A percentile compares a stretch with the other conserved stretches of the same genome.
These are phyloP conservation scores for Pristionchus mayeri DNA, from an alignment of 2,888 invertebrate species.

Conservation along the genomic window DNA sequence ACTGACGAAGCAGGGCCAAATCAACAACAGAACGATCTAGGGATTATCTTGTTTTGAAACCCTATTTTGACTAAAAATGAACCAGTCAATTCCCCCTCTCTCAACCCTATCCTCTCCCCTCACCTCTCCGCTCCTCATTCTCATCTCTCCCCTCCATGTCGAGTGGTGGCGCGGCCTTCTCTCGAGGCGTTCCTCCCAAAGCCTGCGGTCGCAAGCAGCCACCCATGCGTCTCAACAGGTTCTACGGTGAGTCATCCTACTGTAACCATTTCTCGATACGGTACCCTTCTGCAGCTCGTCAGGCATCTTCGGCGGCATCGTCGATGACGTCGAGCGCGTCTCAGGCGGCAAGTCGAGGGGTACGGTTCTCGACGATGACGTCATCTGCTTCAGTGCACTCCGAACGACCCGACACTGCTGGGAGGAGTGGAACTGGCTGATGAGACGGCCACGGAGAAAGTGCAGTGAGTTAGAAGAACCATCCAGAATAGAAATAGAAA, in stretches of 20 bases:
- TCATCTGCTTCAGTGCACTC: background rate
- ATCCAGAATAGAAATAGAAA: too few relatives aligned
- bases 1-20: too few relatives aligned
- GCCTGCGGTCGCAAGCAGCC: background rate
- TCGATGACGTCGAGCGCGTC: conserved; percentile 19
- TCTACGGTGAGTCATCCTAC: background rate
- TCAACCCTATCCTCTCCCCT: background rate
- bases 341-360: background rate
- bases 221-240: conserved; percentile 14
- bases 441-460: conserved; percentile 25
- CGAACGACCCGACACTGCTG: conserved; percentile 23
- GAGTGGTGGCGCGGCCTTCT: conserved; percentile 23
- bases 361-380: background rate
- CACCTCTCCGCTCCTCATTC: conserved; percentile 2
- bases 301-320: background rate
- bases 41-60: too few relatives aligned
- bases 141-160: background rate
- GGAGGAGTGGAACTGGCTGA: conserved; percentile 13
- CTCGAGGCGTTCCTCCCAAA: conserved; percentile 7
- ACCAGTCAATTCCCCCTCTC: background rate
- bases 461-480: too few relatives aligned
- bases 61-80: too few relatives aligned
- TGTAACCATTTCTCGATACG: background rate
- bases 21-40: too few relatives aligned
- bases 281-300: conserved; percentile 4